Percentiles rank a stretch among this genome's conserved stretches.
These are phyloP conservation scores for Trichacis sp. DNA, from an alignment of 2,888 invertebrate species.

Conservation along the genomic window DNA sequence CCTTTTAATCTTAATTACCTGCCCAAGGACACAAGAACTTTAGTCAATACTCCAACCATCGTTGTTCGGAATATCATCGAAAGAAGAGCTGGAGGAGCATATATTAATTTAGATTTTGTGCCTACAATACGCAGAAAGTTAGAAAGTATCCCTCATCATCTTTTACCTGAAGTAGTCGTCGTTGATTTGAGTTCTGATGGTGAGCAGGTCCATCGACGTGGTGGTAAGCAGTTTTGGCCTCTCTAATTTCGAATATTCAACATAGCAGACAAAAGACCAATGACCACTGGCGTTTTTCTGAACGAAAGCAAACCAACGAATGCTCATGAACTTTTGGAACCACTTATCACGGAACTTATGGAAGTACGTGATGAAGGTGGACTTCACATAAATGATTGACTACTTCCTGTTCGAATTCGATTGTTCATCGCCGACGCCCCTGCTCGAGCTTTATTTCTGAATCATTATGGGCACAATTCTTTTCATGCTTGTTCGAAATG, in stretches of 20 bases:
- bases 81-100: no score
- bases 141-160: no score
- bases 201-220: no score
- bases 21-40: conserved; percentile 14
- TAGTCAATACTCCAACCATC: no score
- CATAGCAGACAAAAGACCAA: conserved; percentile 16
- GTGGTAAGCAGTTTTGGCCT: conserved; percentile 37
- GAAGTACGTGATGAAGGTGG: background rate
- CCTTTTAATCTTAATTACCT: conserved; percentile 12
- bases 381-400: no score
- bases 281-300: no score
- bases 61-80: no score
- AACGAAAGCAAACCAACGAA: no score
- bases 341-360: no score
- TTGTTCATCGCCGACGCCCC: conserved; percentile 41
- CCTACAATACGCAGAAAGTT: background rate
- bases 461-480: conserved; percentile 33
- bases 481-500: conserved; percentile 37
- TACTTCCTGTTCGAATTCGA: conserved; percentile 17
- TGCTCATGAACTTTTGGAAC: conserved; percentile 11
- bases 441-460: conserved; percentile 31
- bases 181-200: conserved; percentile 1
- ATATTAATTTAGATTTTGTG: no score
- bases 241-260: conserved; percentile 32
- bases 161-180: background rate